phyloP scores from a whole-genome alignment of 1,140 invertebrate genomes.

The Dolichoris vasculosae region DNA sequence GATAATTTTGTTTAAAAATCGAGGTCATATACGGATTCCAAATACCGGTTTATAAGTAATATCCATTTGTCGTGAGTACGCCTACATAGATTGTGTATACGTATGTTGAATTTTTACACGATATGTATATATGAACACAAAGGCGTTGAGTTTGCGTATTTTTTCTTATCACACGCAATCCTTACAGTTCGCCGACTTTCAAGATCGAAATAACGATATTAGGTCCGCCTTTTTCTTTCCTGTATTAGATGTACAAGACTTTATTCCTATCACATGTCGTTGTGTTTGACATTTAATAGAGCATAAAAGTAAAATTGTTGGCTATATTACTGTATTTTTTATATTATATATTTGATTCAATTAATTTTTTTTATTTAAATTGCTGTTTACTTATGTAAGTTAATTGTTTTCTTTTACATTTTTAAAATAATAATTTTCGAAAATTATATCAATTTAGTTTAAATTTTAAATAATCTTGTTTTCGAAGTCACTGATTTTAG shows the following conservation, averaged over 20 bases:
- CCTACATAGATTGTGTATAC: neutral
- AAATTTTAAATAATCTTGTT: too few species aligned
- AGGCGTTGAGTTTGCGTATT: neutral
- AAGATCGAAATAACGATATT: neutral
- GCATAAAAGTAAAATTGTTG: slow-evolving; percentile 7
- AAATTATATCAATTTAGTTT: too few species aligned
- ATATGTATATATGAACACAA: neutral
- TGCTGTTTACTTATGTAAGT: neutral
- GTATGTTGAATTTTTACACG: neutral
- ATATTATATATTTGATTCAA: neutral
- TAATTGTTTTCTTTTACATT: too few species aligned
- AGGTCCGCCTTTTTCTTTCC: neutral
- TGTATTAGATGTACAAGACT: neutral
- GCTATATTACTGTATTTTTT: neutral
- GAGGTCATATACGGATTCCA: neutral
- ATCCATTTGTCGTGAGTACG: neutral
- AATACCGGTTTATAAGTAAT: neutral
- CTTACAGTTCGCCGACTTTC: neutral
- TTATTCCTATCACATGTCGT: neutral
- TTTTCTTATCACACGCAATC: slow-evolving; percentile 6
- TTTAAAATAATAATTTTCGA: too few species aligned
- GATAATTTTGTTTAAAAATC: slow-evolving; percentile 3
- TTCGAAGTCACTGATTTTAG: too few species aligned
- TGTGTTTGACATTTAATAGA: neutral
- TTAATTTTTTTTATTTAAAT: neutral